Base-by-base conservation (phyloP, 2,797 vertebrate genomes). In the Champsocephalus gunnari region DNA sequence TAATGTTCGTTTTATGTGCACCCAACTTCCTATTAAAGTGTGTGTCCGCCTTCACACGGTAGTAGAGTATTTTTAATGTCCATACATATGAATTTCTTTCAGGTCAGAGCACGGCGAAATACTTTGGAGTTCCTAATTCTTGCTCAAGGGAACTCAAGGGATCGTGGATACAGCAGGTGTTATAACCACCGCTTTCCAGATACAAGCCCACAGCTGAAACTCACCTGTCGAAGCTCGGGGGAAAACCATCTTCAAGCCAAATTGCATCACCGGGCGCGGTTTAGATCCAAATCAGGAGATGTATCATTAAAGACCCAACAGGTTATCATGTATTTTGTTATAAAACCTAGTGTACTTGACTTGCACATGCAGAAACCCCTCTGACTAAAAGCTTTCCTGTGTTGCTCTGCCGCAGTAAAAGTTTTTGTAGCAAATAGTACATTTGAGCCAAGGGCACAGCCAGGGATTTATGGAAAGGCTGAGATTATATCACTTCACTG, bases 381-480 rank as follows among this genome's bases (percentile, higher is more conserved):
- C 28, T 28, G 34, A 51, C 12, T 67, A 50, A 69, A 73, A 74
- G 9, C 9, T 12, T 28, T 16, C 16, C 24, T 12, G 44, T 47
- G 53, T 32, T 38, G 12, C 75, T 56, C 69, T 43, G 70, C 77
- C 43, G 80, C 76, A 66, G 72, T 64, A 21, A 79, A 86, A 58
- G 73, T 81, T 83, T 82, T 75, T 62, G 76, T 21, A 56, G 74
- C 76, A 63, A 77, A 47, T 71, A 75, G 73, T 84, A 81, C 83
- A 90, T 91, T 82, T 69, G 71, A 83, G 73, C 84, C 86, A 91
- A 90, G 88, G 88, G 87, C 89, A 82, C 86, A 44, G 80, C 12
- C 51, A 1, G 66, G 76, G 83, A 88, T 90, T 88, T 89, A 78
- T 85, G 81, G 77, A 86, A 74, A 79, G 79, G 54, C 66, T 76